Evolutionary conservation across 2,113 vertebrate genomes (phyloP).

Genomic region (Eubucco bourcierii): DNA sequence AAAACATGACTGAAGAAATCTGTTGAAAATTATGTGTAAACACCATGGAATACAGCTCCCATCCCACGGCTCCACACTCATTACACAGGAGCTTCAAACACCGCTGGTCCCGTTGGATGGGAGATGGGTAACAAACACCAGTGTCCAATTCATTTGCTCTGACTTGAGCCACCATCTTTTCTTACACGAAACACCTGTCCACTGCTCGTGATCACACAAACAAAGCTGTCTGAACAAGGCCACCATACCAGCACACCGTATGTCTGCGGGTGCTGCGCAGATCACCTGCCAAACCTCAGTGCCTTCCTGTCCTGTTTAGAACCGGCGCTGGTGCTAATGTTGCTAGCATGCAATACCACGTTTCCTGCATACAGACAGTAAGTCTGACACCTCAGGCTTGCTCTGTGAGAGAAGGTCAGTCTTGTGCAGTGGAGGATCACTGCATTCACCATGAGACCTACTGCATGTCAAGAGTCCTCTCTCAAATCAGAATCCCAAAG

Average conservation of each 20-base stretch:
- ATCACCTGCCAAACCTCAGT: neutral
- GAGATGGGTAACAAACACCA: neutral
- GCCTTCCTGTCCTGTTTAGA: neutral
- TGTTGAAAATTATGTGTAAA: neutral
- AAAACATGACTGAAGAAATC: neutral
- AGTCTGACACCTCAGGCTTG: neutral
- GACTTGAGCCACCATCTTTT: neutral
- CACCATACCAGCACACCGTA: neutral
- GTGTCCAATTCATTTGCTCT: neutral
- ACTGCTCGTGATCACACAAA: neutral
- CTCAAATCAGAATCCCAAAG: neutral
- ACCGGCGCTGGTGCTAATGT: neutral
- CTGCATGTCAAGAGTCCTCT: neutral
- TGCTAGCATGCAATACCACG: neutral
- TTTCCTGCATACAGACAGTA: neutral
- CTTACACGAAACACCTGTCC: neutral
- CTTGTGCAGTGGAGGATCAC: neutral
- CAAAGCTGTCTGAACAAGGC: neutral
- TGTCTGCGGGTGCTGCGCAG: neutral
- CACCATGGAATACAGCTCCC: neutral
- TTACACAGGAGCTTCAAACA: neutral
- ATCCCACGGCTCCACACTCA: neutral
- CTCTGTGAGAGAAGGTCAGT: neutral
- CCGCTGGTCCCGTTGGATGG: neutral
- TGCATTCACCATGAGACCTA: neutral